Percentiles rank a stretch among this genome's conserved stretches.
These are phyloP conservation scores for Dioctria rufipes DNA, from an alignment of 2,888 invertebrate species.

Conservation along the genomic window DNA sequence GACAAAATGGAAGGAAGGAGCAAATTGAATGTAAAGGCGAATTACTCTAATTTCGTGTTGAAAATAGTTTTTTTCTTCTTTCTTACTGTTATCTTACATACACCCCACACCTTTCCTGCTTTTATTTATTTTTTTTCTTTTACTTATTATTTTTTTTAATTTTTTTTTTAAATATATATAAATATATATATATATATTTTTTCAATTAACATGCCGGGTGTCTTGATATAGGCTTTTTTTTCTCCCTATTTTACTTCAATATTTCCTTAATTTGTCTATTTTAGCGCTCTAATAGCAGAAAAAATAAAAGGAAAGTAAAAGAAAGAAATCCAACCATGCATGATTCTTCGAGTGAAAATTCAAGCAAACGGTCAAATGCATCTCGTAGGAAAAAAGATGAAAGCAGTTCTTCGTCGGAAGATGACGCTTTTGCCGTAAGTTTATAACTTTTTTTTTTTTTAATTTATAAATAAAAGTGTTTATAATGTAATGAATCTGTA, in stretches of 20 bases:
- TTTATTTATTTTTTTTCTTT: not conserved
- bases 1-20: conserved; percentile 31
- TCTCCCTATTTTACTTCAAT: not conserved
- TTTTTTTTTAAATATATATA: conserved; percentile 4
- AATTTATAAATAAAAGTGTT: too few species aligned
- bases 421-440: not conserved
- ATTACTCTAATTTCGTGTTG: conserved; percentile 35
- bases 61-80: conserved; percentile 11
- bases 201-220: conserved; percentile 17
- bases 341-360: not conserved
- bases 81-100: conserved; percentile 9
- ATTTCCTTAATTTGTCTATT: not conserved
- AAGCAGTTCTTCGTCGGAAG: conserved; percentile 12
- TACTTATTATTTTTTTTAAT: not conserved
- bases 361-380: not conserved
- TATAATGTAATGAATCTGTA: too few species aligned
- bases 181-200: not conserved
- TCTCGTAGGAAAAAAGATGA: not conserved
- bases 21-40: conserved; percentile 37
- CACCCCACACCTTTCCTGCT: not conserved
- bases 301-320: conserved; percentile 4
- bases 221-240: not conserved
- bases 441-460: too few species aligned
- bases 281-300: conserved; percentile 7
- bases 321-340: not conserved